Evolutionary conservation across 2,797 vertebrate genomes (phyloP).

Genomic region (Bradypodion ventrale): DNA sequence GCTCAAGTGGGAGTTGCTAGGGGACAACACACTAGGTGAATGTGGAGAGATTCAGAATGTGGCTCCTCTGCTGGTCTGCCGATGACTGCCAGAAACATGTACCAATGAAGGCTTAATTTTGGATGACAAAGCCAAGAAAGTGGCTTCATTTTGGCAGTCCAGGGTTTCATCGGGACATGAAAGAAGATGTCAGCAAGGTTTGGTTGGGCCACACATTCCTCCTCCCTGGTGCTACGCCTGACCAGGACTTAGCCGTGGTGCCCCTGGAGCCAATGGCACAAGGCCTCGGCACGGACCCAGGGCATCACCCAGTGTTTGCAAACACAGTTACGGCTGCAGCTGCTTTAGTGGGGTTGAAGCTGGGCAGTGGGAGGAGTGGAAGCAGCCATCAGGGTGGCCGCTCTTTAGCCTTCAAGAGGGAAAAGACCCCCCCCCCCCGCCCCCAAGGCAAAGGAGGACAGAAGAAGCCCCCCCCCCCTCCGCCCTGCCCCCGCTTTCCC

Average conservation of each 20-base stretch:
- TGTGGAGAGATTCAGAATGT: too few relatives aligned
- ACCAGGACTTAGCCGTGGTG: slow-evolving; percentile 67
- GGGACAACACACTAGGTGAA: too few relatives aligned
- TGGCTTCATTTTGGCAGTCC: too few relatives aligned
- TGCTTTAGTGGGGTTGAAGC: slow-evolving; percentile 48
- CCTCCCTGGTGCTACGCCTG: slow-evolving; percentile 50
- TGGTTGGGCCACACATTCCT: slow-evolving; percentile 39
- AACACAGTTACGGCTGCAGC: slow-evolving; percentile 70
- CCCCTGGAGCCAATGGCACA: not conserved
- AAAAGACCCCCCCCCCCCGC: not conserved
- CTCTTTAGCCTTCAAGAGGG: slow-evolving; percentile 13
- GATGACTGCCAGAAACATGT: too few relatives aligned
- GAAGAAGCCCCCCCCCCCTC: too few relatives aligned
- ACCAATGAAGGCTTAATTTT: too few relatives aligned
- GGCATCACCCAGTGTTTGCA: slow-evolving; percentile 57
- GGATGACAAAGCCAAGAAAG: too few relatives aligned
- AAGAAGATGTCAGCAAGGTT: too few relatives aligned
- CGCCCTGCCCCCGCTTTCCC: slow-evolving; percentile 56
- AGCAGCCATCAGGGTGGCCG: not conserved
- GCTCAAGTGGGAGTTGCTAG: too few relatives aligned
- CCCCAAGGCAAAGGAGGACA: too few relatives aligned
- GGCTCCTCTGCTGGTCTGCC: too few relatives aligned
- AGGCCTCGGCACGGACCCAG: not conserved
- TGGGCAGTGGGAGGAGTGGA: slow-evolving; percentile 25
- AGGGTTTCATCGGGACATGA: too few relatives aligned